Percentiles rank a stretch among this genome's conserved stretches.
phyloP scores from a whole-genome alignment of 2,888 invertebrate genomes.

The Agonum fuliginosum region DNA sequence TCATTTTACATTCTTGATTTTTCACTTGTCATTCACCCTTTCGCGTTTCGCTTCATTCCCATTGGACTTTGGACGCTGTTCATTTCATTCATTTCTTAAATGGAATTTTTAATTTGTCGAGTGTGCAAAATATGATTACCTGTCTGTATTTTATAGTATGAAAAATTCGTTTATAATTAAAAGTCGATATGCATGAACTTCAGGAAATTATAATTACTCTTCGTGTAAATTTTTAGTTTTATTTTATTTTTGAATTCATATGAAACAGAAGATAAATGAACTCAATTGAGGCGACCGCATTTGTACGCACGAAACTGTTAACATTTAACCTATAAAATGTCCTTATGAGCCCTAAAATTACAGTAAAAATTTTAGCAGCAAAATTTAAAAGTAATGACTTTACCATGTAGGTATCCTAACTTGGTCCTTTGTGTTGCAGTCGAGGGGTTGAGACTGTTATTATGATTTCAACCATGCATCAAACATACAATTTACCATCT shows the following conservation, averaged over 20 bases:
- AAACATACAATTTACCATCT: neutral
- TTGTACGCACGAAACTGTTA: neutral
- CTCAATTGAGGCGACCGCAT: neutral
- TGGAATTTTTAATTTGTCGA: neutral
- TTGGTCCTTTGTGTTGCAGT: too few species aligned
- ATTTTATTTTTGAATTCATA: neutral
- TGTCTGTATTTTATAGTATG: too few species aligned
- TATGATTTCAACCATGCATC: neutral
- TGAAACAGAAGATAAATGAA: constrained; percentile 30
- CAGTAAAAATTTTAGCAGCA: neutral
- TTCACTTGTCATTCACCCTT: constrained; percentile 8
- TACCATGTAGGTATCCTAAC: too few species aligned
- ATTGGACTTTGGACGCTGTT: neutral
- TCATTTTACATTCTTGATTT: neutral
- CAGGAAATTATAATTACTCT: too few species aligned
- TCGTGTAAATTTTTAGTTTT: neutral
- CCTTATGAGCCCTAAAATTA: neutral
- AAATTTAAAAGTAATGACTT: neutral
- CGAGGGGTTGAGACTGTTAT: too few species aligned
- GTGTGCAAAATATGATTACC: too few species aligned
- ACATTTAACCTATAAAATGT: constrained; percentile 25
- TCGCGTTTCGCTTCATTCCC: too few species aligned
- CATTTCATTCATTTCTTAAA: neutral
- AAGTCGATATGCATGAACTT: too few species aligned
- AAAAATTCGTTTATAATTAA: too few species aligned